Conservation (phyloP, 2,797 vertebrate species). For the Anguilla megastoma region DNA sequence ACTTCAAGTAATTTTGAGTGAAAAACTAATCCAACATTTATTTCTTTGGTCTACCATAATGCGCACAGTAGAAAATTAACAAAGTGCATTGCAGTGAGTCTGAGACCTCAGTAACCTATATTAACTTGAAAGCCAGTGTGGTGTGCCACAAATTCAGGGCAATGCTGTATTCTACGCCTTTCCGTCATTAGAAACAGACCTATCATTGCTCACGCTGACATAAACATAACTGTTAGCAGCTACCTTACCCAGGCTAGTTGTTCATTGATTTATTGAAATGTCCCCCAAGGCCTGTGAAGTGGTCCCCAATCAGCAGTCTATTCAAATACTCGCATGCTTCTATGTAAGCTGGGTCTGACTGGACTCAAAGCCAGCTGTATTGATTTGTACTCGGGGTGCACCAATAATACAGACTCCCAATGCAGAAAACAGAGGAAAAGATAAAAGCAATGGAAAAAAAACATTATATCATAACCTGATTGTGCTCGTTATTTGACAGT, state of each 20-base stretch:
- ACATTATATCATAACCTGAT: background rate
- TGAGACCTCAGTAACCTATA: background rate
- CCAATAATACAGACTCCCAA: slow-evolving; percentile 11
- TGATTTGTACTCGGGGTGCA: background rate
- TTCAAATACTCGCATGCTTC: background rate
- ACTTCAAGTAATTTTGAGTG: background rate
- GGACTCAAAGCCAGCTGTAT: background rate
- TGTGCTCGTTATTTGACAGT: background rate
- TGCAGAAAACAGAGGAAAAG: background rate
- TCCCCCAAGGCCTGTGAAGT: background rate
- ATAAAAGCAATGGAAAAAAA: slow-evolving; percentile 5
- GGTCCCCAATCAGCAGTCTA: background rate
- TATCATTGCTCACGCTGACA: background rate
- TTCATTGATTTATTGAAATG: background rate
- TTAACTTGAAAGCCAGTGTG: background rate
- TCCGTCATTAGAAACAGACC: background rate
- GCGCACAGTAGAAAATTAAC: background rate
- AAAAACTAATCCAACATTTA: background rate
- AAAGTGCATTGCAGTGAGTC: background rate
- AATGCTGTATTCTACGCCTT: background rate
- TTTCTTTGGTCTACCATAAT: background rate
- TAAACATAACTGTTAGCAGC: background rate
- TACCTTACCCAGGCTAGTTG: background rate
- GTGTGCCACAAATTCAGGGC: background rate
- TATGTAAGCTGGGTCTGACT: background rate